phyloP scores from a whole-genome alignment of 1,140 invertebrate species.

The Asobara japonica region DNA sequence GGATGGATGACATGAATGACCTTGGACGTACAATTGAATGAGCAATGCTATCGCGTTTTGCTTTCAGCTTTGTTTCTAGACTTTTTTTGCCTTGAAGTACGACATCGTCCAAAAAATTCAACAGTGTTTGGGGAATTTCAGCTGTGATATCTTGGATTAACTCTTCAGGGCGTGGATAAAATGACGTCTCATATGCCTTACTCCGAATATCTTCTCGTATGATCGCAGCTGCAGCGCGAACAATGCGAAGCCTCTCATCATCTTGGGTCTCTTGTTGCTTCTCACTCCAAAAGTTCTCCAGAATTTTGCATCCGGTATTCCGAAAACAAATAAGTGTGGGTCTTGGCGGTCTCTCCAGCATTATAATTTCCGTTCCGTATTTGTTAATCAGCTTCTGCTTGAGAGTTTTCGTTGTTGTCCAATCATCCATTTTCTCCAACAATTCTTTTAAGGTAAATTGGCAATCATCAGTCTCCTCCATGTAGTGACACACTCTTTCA shows the following conservation, averaged over 20 bases:
- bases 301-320: background rate
- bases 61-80: conserved; percentile 44
- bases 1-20: conserved; percentile 51
- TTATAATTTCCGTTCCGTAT: conserved; percentile 18
- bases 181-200: conserved; percentile 32
- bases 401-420: background rate
- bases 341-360: background rate
- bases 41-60: conserved; percentile 45
- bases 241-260: conserved; percentile 34
- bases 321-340: conserved; percentile 13
- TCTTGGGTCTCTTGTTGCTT: conserved; percentile 20
- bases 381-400: conserved; percentile 22
- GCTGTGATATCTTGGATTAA: conserved; percentile 21
- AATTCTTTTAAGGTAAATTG: background rate
- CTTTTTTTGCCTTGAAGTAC: conserved; percentile 14
- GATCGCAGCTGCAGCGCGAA: conserved; percentile 43
- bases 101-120: conserved; percentile 20
- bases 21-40: conserved; percentile 53
- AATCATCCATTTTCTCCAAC: background rate
- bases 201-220: conserved; percentile 43
- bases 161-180: conserved; percentile 17
- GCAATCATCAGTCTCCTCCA: background rate
- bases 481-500: too few species aligned
- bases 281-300: conserved; percentile 18
- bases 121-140: conserved; percentile 26